Evolutionary conservation across 2,113 vertebrate genomes (phyloP), one percentile per base, ranked within the genome.

Genomic region (Poecilia latipinna): DNA sequence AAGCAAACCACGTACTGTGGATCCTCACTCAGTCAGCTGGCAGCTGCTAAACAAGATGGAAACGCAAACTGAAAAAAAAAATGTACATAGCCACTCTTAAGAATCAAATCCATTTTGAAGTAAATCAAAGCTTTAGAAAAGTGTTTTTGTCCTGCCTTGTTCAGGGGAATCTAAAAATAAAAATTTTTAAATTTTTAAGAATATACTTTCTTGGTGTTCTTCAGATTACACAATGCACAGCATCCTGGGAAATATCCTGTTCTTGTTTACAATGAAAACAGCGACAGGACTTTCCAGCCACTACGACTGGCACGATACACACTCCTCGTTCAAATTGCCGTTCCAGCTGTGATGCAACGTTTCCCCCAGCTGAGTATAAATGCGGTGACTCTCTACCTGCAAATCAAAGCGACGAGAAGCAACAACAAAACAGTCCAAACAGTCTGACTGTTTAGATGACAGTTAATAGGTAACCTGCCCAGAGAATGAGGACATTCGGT

Each of bases 291-390:
- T 54, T 54, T 54, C 48, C 22, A 54, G 22, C 19, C 22, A 54
- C 48, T 24, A 22, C 22, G 15, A 24, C 1, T 1, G 13, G 22
- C 19, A 54, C 8, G 48, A 54, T 22, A 54, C 17, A 6, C 22
- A 22, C 48, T 54, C 19, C 7, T 54, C 4, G 2, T 54, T 24
- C 22, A 54, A 54, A 54, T 8, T 24, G 1, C 48, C 19, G 7
- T 65, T 22, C 29, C 29, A 63, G 13, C 32, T 15, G 17, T 17
- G 63, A 70, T 33, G 66, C 44, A 64, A 54, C 61, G 39, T 22
- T 77, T 44, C 2, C 24, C 24, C 24, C 24, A 57, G 2, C 11
- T 29, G 15, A 28, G 8, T 77, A 70, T 77, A 77, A 77, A 71
- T 57, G 60, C 61, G 42, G 12, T 26, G 13, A 28, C 33, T 28